Base-by-base conservation (phyloP, 2,113 vertebrate genomes). In the Larimichthys polyactis region DNA sequence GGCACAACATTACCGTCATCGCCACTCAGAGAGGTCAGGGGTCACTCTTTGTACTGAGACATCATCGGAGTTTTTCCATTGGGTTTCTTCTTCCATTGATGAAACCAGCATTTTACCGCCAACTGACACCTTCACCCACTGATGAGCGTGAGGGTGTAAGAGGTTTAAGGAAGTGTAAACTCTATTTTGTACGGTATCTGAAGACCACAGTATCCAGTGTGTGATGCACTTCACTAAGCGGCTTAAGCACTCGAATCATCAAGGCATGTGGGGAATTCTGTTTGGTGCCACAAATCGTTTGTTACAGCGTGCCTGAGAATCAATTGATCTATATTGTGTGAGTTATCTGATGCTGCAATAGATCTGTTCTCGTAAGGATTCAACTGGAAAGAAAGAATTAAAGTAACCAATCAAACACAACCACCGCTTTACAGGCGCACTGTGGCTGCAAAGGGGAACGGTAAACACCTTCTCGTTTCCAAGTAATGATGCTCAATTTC, bases 1-100 rank as follows among this genome's bases (percentile, higher is more conserved):
- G 96, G 96, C 96, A 97, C 90, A 97, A 97, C 90, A 93, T 98
- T 67, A 97, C 96, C 0, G 93, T 98, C 87, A 94, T 96, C 62
- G 97, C 96, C 83, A 97, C 95, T 5, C 96, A 98, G 90, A 91
- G 96, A 87, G 97, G 97, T 97, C 94, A 95, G 96, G 75, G 46
- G 59, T 82, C 69, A 19, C 64, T 78, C 80, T 72, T 71, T 68
- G 20, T 40, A 22, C 17, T 0, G 16, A 43, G 32, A 24, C 40
- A 11, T 74, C 49, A 32, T 75, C 74, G 64, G 9, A 68, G 44
- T 8, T 52, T 20, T 4, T n/a, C 19, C 24, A 22, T 49, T 29
- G 8, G 52, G 48, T 70, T 75, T 11, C 51, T 22, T 67, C 54
- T 64, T 63, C 68, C 54, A 86, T 69, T 36, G 22, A 55, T 29